phyloP scores from a whole-genome alignment of 1,140 invertebrate species.

The Drosophila sucinea region DNA sequence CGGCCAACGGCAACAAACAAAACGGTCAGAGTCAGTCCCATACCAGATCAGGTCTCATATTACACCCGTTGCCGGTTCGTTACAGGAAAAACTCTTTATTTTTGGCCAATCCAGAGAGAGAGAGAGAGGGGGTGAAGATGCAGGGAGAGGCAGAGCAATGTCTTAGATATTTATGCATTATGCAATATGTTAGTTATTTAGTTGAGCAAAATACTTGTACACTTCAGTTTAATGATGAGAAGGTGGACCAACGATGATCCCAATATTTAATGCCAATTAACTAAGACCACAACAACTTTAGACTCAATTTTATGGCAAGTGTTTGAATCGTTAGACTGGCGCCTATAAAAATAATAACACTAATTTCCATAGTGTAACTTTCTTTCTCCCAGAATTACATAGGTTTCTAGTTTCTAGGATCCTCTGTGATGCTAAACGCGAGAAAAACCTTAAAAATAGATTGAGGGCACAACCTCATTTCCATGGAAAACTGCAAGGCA shows the following conservation, averaged over 20 bases:
- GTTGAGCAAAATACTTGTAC: constrained; percentile 19
- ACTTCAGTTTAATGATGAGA: constrained; percentile 29
- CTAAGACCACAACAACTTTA: not conserved
- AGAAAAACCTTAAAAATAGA: not conserved
- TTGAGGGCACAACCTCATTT: not conserved
- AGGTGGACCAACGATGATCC: constrained; percentile 23
- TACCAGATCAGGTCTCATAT: constrained; percentile 65
- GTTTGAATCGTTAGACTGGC: too few relatives aligned
- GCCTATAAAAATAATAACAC: too few relatives aligned
- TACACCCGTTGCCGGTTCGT: constrained; percentile 73
- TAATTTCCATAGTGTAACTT: too few relatives aligned
- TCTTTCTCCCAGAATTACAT: too few relatives aligned
- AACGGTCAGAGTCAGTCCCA: constrained; percentile 35
- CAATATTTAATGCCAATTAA: constrained; percentile 3
- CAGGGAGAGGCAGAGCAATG: constrained; percentile 21
- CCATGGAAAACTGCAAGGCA: not conserved
- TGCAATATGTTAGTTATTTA: constrained; percentile 60
- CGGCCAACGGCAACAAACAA: constrained; percentile 52
- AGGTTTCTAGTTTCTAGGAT: too few relatives aligned
- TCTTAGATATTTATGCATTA: constrained; percentile 69
- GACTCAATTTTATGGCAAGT: not conserved
- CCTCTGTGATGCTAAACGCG: too few relatives aligned
- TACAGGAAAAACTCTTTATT: constrained; percentile 59
- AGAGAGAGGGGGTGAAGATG: not conserved
- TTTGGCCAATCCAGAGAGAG: constrained; percentile 3